Evolutionary conservation across 1,140 invertebrate species (phyloP), one percentile per base, ranked within the genome.

Genomic region (Ceratosolen fusciceps): DNA sequence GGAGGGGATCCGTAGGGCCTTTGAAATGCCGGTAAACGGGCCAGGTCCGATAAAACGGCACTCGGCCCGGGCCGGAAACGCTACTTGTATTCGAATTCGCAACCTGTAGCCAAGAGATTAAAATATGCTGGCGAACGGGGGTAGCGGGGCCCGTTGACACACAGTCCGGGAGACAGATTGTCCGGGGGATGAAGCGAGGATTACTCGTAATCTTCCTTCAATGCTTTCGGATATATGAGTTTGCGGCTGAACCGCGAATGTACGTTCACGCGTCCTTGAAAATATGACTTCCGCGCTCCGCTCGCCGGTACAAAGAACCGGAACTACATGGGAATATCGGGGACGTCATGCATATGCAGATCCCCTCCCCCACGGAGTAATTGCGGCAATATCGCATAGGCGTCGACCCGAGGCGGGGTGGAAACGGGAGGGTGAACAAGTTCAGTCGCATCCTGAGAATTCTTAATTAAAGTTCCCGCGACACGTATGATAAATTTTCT

Each of bases 341-440:
- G 29, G 75, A 75, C 74, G 34, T 82, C 85, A 89, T 90, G 89
- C 88, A 90, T 88, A 89, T 89, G 87, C 86, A 89, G 85, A 83
- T 85, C 74, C n/a, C 72, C 9, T 29, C 21, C 39, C 12, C 24
- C 39, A 26, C 31, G 49, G 2, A 24, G 39, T 67, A 67, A 43
- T 67, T 43, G 21, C 65, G n/a, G n/a, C 21, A 39, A 67, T 43
- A 67, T 43, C n/a, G 65, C 37, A 37, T 37, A 16, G 12, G 21
- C 5, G 34, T 19, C 29, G 19, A 34, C 29, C 16, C 1, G n/a
- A n/a, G 24, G 16, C 14, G 5, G 29, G 58, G 5, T 21, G 29
- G 24, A 34, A 62, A n/a, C n/a, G n/a, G n/a, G n/a, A n/a, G n/a
- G n/a, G n/a, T n/a, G 58, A 62, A 62, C 29, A 34, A 62, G 0